Evolutionary conservation across 2,113 vertebrate genomes (phyloP).

Genomic region (Puntigrus tetrazona): DNA sequence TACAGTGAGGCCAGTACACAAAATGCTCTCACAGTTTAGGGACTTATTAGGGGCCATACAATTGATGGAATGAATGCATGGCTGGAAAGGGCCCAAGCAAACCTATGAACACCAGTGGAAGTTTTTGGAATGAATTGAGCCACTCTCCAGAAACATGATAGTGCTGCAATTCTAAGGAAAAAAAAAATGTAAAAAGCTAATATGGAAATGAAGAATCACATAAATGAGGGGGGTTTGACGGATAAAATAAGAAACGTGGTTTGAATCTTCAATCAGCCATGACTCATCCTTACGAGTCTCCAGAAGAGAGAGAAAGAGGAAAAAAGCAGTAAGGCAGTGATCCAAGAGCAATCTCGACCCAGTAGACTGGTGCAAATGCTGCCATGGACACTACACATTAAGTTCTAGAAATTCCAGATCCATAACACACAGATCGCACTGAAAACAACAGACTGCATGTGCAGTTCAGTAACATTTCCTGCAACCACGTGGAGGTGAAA

Average conservation of each 20-base stretch:
- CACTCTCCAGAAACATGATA: constrained; percentile 63
- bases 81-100: constrained; percentile 14
- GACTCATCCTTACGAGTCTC: constrained; percentile 92
- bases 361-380: neutral
- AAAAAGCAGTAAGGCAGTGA: neutral
- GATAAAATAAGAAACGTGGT: constrained; percentile 41
- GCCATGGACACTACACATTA: constrained; percentile 1
- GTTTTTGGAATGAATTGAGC: constrained; percentile 49
- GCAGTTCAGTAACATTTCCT: neutral
- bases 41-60: neutral
- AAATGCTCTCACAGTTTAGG: constrained; percentile 33
- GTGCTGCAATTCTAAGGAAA: constrained; percentile 72
- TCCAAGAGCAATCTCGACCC: constrained; percentile 19
- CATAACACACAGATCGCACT: neutral
- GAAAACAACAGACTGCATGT: neutral
- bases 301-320: neutral
- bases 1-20: neutral
- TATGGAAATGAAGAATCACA: neutral
- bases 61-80: neutral
- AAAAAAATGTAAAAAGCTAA: constrained; percentile 38
- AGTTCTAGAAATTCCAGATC: neutral
- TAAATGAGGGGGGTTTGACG: neutral
- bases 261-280: constrained; percentile 82
- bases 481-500: neutral
- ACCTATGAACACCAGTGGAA: constrained; percentile 32